These are phyloP conservation scores for Epirrhoe alternata DNA, from an alignment of 2,888 invertebrate species.

Conservation along the genomic window DNA sequence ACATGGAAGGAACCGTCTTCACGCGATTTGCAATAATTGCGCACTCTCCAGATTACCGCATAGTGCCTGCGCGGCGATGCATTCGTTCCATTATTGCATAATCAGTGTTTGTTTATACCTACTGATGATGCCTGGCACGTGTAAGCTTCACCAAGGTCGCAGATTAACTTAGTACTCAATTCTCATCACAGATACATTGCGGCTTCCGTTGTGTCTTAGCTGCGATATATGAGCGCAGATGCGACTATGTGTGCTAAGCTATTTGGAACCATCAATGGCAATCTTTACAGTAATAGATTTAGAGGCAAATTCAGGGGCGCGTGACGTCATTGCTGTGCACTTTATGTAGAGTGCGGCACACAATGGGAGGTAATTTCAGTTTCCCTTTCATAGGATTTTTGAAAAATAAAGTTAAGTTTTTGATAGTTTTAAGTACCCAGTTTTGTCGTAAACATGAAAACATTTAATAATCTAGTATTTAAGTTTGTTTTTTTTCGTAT, in stretches of 20 bases:
- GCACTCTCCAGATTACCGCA: slow-evolving; percentile 6
- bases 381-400: too few species aligned
- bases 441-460: too few species aligned
- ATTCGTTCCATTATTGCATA: slow-evolving; percentile 57
- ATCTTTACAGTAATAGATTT: not conserved
- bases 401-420: too few species aligned
- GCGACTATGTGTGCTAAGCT: not conserved
- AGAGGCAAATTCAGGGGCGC: slow-evolving; percentile 58
- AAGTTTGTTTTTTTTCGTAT: too few species aligned
- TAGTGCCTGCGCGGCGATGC: slow-evolving; percentile 10
- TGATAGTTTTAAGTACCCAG: too few species aligned
- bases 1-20: not conserved
- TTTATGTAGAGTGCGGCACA: slow-evolving; percentile 5
- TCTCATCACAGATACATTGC: slow-evolving; percentile 42
- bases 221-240: not conserved
- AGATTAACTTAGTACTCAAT: slow-evolving; percentile 22
- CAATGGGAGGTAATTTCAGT: too few species aligned
- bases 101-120: slow-evolving; percentile 60
- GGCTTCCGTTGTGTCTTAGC: slow-evolving; percentile 6
- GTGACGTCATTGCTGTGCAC: slow-evolving; percentile 47
- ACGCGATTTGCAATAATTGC: slow-evolving; percentile 14
- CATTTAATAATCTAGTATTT: too few species aligned
- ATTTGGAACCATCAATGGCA: not conserved
- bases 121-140: slow-evolving; percentile 57
- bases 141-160: slow-evolving; percentile 49